Base-by-base conservation (phyloP, 2,797 vertebrate species). In the Rhinoraja longicauda region DNA sequence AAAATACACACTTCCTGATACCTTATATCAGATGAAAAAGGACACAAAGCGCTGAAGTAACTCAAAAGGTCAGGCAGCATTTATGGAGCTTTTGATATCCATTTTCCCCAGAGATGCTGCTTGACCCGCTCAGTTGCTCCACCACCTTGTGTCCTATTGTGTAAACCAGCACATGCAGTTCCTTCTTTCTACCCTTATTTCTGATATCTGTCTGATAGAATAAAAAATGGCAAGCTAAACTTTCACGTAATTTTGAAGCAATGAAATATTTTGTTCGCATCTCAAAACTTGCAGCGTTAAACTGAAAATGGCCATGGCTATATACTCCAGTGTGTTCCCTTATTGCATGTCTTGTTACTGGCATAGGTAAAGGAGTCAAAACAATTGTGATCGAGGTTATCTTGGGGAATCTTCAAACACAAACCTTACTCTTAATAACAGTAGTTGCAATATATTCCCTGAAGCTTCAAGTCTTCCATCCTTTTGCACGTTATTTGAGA, bases 391-490 rank as follows among this genome's bases (percentile, higher is more conserved):
- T 72, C 15, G 90, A 92, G 90, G 29, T 75, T 29, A 70, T 75
- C 90, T 57, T 57, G 45, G 90, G 90, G 70, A 92, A 26, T 15
- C 45, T 73, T 72, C 13, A 29, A 53, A 57, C 39, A 88, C 64
- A 93, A 39, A 21, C 26, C 81, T 84, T 70, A 81, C 4, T 73
- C 21, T 73, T 82, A 84, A 72, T 93, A 81, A 86, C 76, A 73
- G 62, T 93, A 86, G 78, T 72, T 70, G 67, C 81, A 93, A 70
- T 70, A 93, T 86, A 93, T 82, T 93, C 93, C 93, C 93, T 93
- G 93, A 76, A 79, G 82, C 64, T 94, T 92, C 36, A 93, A 79
- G 45, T 93, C 90, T 62, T 77, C 19, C 64, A n/a, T 62, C 92
- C 70, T 75, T 92, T 79, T 92, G 26, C 86, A 94, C 92, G 93